A percentile compares a stretch with the other conserved stretches of the same genome.
Conservation (phyloP, 2,113 vertebrate species). For the Paradoxurus hermaphroditus region DNA sequence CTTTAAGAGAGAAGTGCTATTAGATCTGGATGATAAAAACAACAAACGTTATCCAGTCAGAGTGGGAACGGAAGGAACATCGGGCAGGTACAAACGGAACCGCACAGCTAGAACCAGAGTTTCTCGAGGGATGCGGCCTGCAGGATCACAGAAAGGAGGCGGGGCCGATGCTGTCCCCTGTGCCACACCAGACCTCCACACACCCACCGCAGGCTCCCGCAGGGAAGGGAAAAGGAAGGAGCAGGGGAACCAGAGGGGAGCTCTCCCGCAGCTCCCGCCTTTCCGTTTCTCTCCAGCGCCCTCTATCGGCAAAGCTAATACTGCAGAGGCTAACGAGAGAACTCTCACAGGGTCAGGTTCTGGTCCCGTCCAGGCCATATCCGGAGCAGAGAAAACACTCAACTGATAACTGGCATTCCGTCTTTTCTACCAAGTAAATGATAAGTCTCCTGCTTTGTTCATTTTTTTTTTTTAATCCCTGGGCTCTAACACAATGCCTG, state of each 20-base stretch:
- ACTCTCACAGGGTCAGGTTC: not conserved
- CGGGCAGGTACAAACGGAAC: not conserved
- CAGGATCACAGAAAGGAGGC: not conserved
- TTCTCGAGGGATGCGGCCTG: not conserved
- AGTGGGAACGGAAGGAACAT: not conserved
- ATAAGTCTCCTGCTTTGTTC: not conserved
- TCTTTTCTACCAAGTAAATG: not conserved
- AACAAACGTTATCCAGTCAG: not conserved
- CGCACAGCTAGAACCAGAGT: not conserved
- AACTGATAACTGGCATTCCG: not conserved
- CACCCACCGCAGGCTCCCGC: rapidly evolving
- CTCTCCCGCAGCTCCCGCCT: not conserved
- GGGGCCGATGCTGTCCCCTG: not conserved
- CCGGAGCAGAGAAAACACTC: not conserved
- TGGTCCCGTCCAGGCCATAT: not conserved
- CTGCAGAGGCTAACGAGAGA: not conserved
- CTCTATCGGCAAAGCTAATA: not conserved
- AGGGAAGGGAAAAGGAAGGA: not conserved
- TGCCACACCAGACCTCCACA: not conserved
- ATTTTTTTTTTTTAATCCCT: not conserved
- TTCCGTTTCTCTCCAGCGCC: not conserved
- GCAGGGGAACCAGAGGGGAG: not conserved
- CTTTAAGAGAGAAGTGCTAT: not conserved
- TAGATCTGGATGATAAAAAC: not conserved
- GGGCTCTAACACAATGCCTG: not conserved